phyloP scores from a whole-genome alignment of 2,797 vertebrate species.

The Rhinella marina region DNA sequence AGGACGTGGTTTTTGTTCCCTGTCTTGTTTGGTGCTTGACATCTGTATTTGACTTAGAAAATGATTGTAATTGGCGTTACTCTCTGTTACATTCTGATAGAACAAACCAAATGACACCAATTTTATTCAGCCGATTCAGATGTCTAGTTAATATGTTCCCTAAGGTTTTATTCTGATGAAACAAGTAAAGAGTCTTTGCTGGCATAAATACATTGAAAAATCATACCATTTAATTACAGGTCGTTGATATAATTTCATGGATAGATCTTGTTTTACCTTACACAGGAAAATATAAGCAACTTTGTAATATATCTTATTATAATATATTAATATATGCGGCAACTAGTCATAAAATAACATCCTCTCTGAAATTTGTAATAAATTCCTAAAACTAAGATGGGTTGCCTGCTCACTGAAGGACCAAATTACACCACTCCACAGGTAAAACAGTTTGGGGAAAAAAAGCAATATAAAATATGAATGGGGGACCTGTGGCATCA shows the following conservation, averaged over 20 bases:
- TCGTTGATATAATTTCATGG: neutral
- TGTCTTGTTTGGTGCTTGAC: constrained; percentile 55
- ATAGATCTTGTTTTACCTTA: too few relatives aligned
- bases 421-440: too few relatives aligned
- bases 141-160: constrained; percentile 52
- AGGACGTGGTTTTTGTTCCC: neutral
- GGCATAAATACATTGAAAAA: constrained; percentile 21
- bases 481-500: too few relatives aligned
- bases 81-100: constrained; percentile 29
- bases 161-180: constrained; percentile 42
- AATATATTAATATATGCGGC: too few relatives aligned
- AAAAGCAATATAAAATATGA: too few relatives aligned
- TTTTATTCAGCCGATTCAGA: constrained; percentile 10
- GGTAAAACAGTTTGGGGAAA: too few relatives aligned
- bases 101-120: constrained; percentile 61
- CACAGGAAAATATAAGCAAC: too few relatives aligned
- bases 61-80: constrained; percentile 57
- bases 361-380: too few relatives aligned
- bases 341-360: too few relatives aligned
- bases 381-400: too few relatives aligned
- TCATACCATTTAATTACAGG: constrained; percentile 1
- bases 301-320: too few relatives aligned
- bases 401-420: too few relatives aligned
- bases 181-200: constrained; percentile 6
- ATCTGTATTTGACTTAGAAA: constrained; percentile 61